Conservation (phyloP, 2,888 invertebrate genomes). For the Synergus umbraculus region DNA sequence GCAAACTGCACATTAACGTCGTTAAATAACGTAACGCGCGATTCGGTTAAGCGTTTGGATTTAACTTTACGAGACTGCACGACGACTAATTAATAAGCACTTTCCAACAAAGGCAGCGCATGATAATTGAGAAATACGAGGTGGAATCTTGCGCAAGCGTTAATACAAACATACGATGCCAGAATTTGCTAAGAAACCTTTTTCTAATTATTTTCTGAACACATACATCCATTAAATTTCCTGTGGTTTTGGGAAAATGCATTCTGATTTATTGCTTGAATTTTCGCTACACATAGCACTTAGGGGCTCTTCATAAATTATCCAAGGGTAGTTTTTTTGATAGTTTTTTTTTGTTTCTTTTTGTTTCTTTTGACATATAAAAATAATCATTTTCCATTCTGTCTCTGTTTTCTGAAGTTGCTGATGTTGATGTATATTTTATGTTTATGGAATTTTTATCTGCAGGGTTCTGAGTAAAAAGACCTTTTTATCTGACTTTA, state of each 20-base stretch:
- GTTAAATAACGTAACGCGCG: conserved; percentile 24
- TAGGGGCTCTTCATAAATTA: neutral
- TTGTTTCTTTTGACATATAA: neutral
- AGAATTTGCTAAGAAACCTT: neutral
- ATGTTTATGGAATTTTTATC: conserved; percentile 32
- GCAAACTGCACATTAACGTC: conserved; percentile 33
- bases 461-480: neutral
- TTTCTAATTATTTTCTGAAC: neutral
- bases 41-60: conserved; percentile 36
- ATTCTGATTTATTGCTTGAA: too few species aligned
- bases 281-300: too few species aligned
- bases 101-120: conserved; percentile 30
- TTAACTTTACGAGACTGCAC: conserved; percentile 35
- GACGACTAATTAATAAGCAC: conserved; percentile 36
- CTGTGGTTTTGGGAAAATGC: neutral
- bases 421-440: conserved; percentile 21
- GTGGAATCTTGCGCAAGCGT: conserved; percentile 49
- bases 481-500: conserved; percentile 16
- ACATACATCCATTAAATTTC: neutral
- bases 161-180: conserved; percentile 6
- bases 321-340: neutral
- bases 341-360: neutral
- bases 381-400: neutral
- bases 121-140: conserved; percentile 59
- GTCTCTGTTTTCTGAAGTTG: neutral